Evolutionary conservation across 2,797 vertebrate genomes (phyloP).

Genomic region (Rhinogobio ventralis): DNA sequence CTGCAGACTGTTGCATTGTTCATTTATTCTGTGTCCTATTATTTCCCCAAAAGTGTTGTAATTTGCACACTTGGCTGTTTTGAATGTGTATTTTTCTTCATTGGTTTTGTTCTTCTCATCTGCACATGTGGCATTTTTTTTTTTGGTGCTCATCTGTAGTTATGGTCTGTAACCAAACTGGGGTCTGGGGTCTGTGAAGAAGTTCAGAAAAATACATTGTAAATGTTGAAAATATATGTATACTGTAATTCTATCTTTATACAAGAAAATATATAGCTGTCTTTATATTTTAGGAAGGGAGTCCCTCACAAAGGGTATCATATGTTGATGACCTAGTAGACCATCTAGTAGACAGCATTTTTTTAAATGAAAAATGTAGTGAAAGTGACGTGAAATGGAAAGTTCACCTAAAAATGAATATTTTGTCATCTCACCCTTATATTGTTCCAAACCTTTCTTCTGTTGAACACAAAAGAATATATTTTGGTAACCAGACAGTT

Average conservation of each 20-base stretch:
- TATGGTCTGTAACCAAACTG: neutral
- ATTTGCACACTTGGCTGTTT: neutral
- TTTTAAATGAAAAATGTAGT: no score
- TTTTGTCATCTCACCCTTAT: no score
- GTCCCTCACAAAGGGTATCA: no score
- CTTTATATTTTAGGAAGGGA: neutral
- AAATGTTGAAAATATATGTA: neutral
- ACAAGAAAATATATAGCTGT: neutral
- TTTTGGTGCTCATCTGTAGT: neutral
- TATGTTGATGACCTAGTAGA: no score
- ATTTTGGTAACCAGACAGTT: no score
- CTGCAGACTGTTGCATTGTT: neutral
- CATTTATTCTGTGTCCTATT: neutral
- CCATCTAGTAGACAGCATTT: no score
- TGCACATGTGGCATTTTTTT: constrained; percentile 33
- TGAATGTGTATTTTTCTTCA: neutral
- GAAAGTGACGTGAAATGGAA: no score
- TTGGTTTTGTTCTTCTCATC: constrained; percentile 8
- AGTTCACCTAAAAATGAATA: no score
- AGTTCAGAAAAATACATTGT: neutral
- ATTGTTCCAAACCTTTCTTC: no score
- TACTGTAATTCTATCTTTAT: neutral
- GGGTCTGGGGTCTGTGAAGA: neutral
- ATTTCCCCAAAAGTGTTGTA: neutral
- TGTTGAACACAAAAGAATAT: no score